Percentiles rank a stretch among this genome's conserved stretches.
Conservation (phyloP, 1,140 invertebrate species). For the Glossosoma conforme region DNA sequence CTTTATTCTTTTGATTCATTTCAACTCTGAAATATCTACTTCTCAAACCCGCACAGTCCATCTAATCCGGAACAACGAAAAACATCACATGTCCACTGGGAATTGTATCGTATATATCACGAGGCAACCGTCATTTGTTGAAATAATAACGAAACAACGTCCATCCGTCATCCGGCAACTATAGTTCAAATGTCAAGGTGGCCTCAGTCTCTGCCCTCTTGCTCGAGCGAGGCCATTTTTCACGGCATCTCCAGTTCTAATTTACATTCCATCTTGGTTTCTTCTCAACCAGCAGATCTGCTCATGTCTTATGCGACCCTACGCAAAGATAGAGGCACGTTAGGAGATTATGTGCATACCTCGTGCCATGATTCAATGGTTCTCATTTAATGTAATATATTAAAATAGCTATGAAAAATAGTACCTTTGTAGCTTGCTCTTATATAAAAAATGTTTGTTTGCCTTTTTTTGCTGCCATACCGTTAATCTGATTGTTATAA, state of each 20-base stretch:
- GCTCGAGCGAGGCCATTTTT: constrained; percentile 24
- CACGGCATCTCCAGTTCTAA: constrained; percentile 12
- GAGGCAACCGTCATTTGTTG: no score
- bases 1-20: no score
- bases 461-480: no score
- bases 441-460: no score
- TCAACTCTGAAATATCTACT: no score
- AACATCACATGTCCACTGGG: no score
- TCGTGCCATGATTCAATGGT: constrained; percentile 5
- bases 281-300: constrained; percentile 4
- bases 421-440: no score
- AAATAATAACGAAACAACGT: constrained; percentile 2
- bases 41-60: no score
- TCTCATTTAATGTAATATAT: constrained; percentile 6
- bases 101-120: no score
- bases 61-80: no score
- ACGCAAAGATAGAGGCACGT: background rate
- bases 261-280: constrained; percentile 24
- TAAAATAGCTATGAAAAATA: no score
- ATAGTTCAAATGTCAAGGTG: constrained; percentile 28
- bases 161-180: constrained; percentile 19
- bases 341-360: constrained; percentile 23
- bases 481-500: no score
- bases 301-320: background rate
- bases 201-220: constrained; percentile 11